Conservation (phyloP, 2,113 vertebrate genomes). For the Catharus fuscescens region DNA sequence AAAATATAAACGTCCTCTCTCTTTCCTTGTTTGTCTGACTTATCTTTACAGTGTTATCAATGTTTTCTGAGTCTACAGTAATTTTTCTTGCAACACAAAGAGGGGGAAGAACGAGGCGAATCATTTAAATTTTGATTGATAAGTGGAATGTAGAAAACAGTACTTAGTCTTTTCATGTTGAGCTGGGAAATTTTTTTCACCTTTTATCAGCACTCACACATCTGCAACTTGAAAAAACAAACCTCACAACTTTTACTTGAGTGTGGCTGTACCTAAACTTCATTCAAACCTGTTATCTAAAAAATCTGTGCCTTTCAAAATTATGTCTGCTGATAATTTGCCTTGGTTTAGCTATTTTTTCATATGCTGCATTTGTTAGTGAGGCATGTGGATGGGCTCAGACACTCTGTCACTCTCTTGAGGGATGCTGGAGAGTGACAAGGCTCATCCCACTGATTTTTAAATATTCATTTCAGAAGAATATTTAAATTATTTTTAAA, state of each 20-base stretch:
- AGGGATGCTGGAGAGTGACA: not conserved
- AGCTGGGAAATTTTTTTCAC: not conserved
- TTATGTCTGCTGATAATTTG: not conserved
- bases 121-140: conserved; percentile 34
- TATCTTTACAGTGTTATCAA: conserved; percentile 31
- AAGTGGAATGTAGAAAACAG: not conserved
- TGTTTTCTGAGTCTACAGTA: conserved; percentile 26
- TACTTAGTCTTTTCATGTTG: not conserved
- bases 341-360: not conserved
- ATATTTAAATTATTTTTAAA: not conserved
- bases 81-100: conserved; percentile 44
- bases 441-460: conserved; percentile 10
- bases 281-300: not conserved
- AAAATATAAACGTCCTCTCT: not conserved
- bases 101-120: conserved; percentile 20
- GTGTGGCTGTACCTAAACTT: not conserved
- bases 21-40: conserved; percentile 40
- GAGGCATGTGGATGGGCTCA: not conserved
- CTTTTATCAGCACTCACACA: not conserved
- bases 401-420: not conserved
- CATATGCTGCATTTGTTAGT: not conserved
- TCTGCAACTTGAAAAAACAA: not conserved
- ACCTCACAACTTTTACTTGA: not conserved
- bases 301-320: not conserved
- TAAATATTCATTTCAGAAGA: not conserved